Evolutionary conservation across 2,113 vertebrate genomes (phyloP).

Genomic region (Turnix velox): DNA sequence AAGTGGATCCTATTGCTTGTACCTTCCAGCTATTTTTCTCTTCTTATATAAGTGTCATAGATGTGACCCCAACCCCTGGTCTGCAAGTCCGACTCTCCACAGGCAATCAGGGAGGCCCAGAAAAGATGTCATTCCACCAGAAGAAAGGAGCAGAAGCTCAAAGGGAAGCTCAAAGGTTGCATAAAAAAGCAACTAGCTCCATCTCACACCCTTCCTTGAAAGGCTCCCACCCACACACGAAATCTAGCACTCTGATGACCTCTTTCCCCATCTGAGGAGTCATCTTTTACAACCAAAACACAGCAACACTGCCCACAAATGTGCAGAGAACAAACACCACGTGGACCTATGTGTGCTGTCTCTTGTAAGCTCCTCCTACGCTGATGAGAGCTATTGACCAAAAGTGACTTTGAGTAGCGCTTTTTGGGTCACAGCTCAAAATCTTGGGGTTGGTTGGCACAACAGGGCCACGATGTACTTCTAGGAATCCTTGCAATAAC

Average conservation of each 20-base stretch:
- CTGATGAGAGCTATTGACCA: background rate
- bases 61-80: background rate
- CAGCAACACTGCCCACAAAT: constrained; percentile 19
- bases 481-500: background rate
- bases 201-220: background rate
- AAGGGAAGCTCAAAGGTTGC: background rate
- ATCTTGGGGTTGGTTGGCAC: background rate
- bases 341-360: background rate
- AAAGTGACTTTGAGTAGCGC: background rate
- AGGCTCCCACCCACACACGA: background rate
- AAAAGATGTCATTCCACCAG: background rate
- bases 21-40: background rate
- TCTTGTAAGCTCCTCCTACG: background rate
- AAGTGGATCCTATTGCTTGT: background rate
- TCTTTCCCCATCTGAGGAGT: background rate
- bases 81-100: background rate
- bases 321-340: background rate
- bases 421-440: constrained; percentile 17
- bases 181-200: background rate
- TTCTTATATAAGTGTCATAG: background rate
- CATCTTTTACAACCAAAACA: constrained; percentile 20
- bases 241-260: background rate
- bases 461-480: background rate
- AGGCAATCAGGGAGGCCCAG: background rate
- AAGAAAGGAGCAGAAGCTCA: background rate